phyloP scores from a whole-genome alignment of 2,888 invertebrate genomes.

The Apantesis nais region DNA sequence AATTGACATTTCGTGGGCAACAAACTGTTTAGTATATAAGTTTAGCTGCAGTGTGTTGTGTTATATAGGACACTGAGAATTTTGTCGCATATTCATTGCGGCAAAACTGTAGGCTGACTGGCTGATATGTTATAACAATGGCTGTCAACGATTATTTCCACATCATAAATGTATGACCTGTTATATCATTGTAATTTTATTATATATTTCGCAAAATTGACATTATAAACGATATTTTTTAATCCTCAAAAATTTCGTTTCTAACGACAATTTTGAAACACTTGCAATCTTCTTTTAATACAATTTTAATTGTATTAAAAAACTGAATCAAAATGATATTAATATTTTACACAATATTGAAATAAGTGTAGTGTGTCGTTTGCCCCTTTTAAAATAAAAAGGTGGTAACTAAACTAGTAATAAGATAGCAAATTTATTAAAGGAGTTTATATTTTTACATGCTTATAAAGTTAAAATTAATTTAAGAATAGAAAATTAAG shows the following conservation, averaged over 20 bases:
- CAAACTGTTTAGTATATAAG: conserved; percentile 18
- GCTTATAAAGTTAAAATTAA: not conserved
- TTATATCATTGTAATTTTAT: not conserved
- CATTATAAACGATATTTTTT: not conserved
- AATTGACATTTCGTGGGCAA: conserved; percentile 31
- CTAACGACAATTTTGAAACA: no score
- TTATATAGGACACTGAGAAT: not conserved
- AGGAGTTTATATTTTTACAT: not conserved
- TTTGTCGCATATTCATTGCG: conserved; percentile 8
- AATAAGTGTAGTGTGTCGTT: not conserved
- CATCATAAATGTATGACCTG: not conserved
- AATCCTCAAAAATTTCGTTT: no score
- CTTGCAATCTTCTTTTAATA: not conserved
- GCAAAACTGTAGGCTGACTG: not conserved
- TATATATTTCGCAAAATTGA: not conserved
- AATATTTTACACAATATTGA: not conserved
- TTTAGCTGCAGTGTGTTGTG: conserved; percentile 10
- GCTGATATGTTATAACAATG: not conserved
- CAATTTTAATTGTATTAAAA: not conserved
- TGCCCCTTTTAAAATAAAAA: no score
- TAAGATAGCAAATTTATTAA: no score
- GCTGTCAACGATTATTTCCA: not conserved
- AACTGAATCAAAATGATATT: not conserved
- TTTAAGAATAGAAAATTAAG: not conserved
- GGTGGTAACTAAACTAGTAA: no score